A percentile compares a stretch with the other conserved stretches of the same genome.
Conservation (phyloP, 2,888 invertebrate species). For the Ypsolopha sequella region DNA sequence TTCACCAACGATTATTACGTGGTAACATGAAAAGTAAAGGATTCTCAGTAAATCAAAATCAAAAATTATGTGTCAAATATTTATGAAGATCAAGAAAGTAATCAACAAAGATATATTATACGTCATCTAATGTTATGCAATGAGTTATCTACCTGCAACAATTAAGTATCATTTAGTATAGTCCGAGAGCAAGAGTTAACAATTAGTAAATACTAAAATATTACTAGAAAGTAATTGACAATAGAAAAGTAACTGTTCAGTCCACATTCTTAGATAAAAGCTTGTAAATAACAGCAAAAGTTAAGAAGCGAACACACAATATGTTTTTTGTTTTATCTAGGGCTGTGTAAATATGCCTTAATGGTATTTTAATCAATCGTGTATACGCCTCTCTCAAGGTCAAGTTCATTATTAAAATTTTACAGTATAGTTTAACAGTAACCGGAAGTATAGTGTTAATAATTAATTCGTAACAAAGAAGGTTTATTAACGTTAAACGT, state of each 20-base stretch:
- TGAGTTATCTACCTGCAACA: constrained; percentile 53
- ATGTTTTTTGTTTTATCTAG: too few species aligned
- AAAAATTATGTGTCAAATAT: constrained; percentile 54
- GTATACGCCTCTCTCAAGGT: too few species aligned
- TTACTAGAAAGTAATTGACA: constrained; percentile 51
- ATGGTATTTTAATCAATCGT: too few species aligned
- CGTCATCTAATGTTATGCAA: constrained; percentile 57
- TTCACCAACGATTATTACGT: too few species aligned
- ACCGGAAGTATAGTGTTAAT: too few species aligned
- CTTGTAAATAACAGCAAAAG: not conserved
- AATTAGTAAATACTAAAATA: constrained; percentile 21
- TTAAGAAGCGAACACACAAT: too few species aligned
- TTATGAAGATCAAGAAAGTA: constrained; percentile 63
- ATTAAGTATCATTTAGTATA: constrained; percentile 37
- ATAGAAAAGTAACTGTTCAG: constrained; percentile 15
- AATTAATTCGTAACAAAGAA: too few species aligned
- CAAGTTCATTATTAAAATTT: too few species aligned
- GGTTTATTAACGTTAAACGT: too few species aligned
- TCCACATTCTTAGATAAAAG: not conserved
- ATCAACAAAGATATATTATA: constrained; percentile 63
- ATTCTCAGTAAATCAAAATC: not conserved
- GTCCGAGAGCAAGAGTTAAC: constrained; percentile 21
- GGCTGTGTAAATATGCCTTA: too few species aligned
- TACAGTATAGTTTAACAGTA: too few species aligned
- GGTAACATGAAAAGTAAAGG: too few species aligned